These are phyloP conservation scores for Trichonephila inaurata DNA, from an alignment of 1,140 invertebrate species.

Conservation along the genomic window DNA sequence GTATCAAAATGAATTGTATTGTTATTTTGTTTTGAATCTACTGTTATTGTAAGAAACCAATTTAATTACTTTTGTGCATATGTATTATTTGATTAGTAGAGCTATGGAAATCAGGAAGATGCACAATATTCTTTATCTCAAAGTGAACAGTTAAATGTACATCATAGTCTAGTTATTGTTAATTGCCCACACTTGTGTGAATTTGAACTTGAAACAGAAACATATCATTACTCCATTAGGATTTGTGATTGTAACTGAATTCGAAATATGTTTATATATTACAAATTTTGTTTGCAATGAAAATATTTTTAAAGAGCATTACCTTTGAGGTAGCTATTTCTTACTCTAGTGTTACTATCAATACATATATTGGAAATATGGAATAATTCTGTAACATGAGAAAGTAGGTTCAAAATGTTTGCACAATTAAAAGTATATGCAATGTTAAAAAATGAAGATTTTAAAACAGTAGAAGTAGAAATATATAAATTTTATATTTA, in stretches of 20 bases:
- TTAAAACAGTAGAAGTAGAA: background rate
- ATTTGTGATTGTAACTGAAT: background rate
- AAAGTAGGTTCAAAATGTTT: background rate
- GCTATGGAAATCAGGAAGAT: background rate
- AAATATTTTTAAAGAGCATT: background rate
- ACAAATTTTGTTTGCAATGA: background rate
- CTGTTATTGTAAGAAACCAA: background rate
- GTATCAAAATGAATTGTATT: too few relatives aligned
- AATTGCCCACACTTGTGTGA: background rate
- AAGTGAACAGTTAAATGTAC: background rate
- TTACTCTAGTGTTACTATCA: background rate
- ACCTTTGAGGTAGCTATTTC: constrained; percentile 11
- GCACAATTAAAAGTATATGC: background rate
- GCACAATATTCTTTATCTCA: constrained; percentile 9
- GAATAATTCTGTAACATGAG: background rate
- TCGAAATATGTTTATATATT: background rate
- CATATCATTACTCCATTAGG: constrained; percentile 27
- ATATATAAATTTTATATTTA: background rate
- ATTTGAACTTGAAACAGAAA: constrained; percentile 25
- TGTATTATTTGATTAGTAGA: background rate
- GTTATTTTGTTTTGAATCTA: background rate
- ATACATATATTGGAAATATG: background rate
- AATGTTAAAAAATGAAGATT: background rate
- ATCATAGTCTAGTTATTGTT: background rate
- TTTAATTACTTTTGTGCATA: background rate